These are phyloP conservation scores for Rhingia campestris DNA, from an alignment of 2,888 invertebrate species.

Conservation along the genomic window DNA sequence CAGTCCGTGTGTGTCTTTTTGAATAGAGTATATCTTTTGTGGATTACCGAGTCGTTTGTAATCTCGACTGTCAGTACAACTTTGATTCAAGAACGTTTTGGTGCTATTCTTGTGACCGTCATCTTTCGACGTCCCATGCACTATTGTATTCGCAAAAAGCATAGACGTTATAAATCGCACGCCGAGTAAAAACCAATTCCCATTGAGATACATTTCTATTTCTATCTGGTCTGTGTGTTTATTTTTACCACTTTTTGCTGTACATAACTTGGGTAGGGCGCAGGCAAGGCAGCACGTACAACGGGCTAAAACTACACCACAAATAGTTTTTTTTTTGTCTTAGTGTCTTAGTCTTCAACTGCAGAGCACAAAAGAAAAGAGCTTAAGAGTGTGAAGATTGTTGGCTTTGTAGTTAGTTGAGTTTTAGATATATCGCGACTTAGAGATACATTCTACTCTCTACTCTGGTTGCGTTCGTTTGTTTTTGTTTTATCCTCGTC, in stretches of 20 bases:
- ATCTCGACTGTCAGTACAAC: neutral
- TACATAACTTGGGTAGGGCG: slow-evolving; percentile 51
- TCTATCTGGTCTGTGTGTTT: slow-evolving; percentile 43
- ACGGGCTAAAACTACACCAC: slow-evolving; percentile 60
- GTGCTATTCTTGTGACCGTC: slow-evolving; percentile 36
- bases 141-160: neutral
- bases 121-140: neutral
- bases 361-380: slow-evolving; percentile 58
- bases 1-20: neutral
- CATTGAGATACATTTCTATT: slow-evolving; percentile 59
- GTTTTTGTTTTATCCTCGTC: slow-evolving; percentile 31
- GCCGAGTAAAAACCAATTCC: slow-evolving; percentile 50
- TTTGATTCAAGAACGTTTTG: slow-evolving; percentile 16
- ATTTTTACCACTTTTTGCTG: slow-evolving; percentile 26
- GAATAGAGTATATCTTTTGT: neutral
- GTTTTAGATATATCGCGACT: slow-evolving; percentile 68
- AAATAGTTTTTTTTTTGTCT: slow-evolving; percentile 44
- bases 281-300: slow-evolving; percentile 54
- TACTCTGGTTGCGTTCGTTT: slow-evolving; percentile 42
- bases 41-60: neutral
- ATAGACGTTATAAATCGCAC: slow-evolving; percentile 23
- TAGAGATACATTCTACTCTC: slow-evolving; percentile 35
- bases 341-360: slow-evolving; percentile 32
- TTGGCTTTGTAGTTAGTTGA: slow-evolving; percentile 70
- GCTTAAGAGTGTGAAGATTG: slow-evolving; percentile 71